These are phyloP conservation scores for Haemorhous mexicanus DNA, from an alignment of 2,113 vertebrate species.

Conservation along the genomic window DNA sequence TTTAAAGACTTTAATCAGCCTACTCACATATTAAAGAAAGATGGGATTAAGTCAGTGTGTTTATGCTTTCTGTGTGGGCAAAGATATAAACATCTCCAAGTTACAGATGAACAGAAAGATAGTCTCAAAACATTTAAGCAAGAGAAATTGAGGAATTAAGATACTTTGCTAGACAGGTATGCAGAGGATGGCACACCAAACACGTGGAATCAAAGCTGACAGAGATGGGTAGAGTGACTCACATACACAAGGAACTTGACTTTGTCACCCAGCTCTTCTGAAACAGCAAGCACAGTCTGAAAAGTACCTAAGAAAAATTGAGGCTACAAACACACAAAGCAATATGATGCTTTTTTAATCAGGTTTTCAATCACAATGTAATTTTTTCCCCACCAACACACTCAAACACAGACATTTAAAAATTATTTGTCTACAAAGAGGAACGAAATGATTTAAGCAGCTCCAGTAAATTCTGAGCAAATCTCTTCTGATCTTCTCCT, in stretches of 20 bases:
- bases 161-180: not conserved
- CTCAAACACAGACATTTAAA: slow-evolving; percentile 7
- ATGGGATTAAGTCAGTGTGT: not conserved
- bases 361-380: slow-evolving; percentile 40
- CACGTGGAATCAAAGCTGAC: not conserved
- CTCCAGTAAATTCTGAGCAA: slow-evolving; percentile 35
- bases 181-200: not conserved
- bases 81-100: not conserved
- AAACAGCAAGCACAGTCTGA: not conserved
- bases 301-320: not conserved
- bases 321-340: slow-evolving; percentile 6
- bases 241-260: not conserved
- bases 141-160: not conserved
- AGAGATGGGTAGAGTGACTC: not conserved
- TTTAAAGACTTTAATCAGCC: not conserved
- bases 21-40: not conserved
- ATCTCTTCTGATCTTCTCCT: slow-evolving; percentile 41
- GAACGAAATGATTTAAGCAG: slow-evolving; percentile 6
- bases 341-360: slow-evolving; percentile 28
- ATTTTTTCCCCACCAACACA: not conserved
- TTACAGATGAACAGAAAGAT: not conserved
- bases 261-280: not conserved
- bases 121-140: not conserved
- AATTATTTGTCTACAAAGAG: slow-evolving; percentile 34
- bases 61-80: not conserved